Percentiles rank a stretch among this genome's conserved stretches.
Conservation (phyloP, 2,797 vertebrate genomes). For the Gymnocypris eckloni region DNA sequence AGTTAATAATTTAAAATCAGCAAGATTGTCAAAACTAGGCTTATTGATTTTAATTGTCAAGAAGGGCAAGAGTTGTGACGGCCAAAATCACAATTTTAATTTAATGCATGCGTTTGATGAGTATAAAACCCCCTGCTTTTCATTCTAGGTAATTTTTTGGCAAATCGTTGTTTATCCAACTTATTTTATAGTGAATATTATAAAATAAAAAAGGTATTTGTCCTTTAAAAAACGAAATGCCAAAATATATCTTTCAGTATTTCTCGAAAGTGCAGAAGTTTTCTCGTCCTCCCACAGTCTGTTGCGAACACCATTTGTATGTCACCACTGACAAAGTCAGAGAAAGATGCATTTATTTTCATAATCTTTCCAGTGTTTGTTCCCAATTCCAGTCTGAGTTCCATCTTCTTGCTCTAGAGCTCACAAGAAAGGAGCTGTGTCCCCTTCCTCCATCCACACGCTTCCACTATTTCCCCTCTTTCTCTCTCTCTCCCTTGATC, state of each 20-base stretch:
- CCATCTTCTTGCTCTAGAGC: neutral
- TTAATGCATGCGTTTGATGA: neutral
- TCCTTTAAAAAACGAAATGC: neutral
- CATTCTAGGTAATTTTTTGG: neutral
- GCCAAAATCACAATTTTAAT: neutral
- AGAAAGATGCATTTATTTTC: neutral
- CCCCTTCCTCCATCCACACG: neutral
- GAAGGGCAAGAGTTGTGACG: neutral
- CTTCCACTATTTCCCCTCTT: neutral
- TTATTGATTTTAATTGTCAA: neutral
- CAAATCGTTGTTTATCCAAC: neutral
- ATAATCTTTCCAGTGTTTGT: neutral
- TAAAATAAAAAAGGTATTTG: neutral
- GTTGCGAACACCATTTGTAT: conserved; percentile 29
- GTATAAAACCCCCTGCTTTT: neutral
- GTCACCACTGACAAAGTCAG: neutral
- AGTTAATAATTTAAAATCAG: neutral
- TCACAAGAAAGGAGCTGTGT: neutral
- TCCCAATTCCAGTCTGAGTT: conserved; percentile 1
- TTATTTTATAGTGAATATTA: neutral
- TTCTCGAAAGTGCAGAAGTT: neutral
- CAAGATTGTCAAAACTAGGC: neutral
- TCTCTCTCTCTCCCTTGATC: conserved; percentile 16
- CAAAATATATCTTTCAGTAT: neutral
- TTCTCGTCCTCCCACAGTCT: conserved; percentile 1